Evolutionary conservation across 1,140 invertebrate genomes (phyloP), one percentile per base, ranked within the genome.

Genomic region (Sarcophaga peregrina): DNA sequence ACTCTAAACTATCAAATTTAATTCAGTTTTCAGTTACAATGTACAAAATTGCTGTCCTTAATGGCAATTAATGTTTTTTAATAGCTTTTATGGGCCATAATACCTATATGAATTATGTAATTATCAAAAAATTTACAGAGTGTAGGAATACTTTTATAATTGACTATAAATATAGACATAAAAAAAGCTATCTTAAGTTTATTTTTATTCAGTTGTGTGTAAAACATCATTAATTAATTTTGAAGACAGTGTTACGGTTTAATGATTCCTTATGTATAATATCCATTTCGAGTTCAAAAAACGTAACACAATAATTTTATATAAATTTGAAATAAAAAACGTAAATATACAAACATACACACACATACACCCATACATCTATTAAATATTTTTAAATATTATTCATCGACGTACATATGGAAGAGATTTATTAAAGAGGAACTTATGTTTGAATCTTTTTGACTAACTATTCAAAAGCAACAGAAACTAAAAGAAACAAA

Each of bases 221-320:
- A 68, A 68, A 68, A 68, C 62, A 68, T 68, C 62, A 68, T 68
- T 68, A 68, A 68, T 68, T 68, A 68, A 25, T 68, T 68, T 68
- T 68, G 62, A 68, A 68, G 62, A 68, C 62, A 68, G 62, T 68
- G 62, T 68, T 25, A 68, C 8, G 62, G 62, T 68, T 68, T 68
- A 68, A 68, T 68, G 62, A 68, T 68, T 68, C 20, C 17, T 68
- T 68, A 58, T 68, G 17, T 68, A 37, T 4, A 37, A 37, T 37
- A 68, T 20, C 62, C 20, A 68, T 68, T 68, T 68, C 62, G 62
- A 68, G 62, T 68, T 68, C 62, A 68, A 68, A 68, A 68, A 68
- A 68, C 62, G 62, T 68, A 68, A 68, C 62, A 68, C 20, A 68
- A 68, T 68, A 68, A 25, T 68, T 68, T 5, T 8, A 68, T n/a